phyloP scores from a whole-genome alignment of 1,140 invertebrate species.

The Cyrtorhinus lividipennis region DNA sequence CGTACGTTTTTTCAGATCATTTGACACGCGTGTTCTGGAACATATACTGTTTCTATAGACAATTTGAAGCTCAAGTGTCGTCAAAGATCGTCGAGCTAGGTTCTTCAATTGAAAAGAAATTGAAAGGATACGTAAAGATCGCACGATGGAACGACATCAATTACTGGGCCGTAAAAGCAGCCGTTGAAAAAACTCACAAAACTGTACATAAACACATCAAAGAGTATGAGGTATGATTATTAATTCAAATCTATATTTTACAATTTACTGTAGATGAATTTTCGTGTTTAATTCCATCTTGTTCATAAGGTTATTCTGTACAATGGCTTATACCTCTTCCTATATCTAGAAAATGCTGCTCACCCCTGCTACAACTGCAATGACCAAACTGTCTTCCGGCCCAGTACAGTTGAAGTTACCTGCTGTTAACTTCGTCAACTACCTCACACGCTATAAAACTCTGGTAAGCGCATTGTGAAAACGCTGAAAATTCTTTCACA shows the following conservation, averaged over 20 bases:
- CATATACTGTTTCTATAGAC: constrained; percentile 67
- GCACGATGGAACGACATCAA: constrained; percentile 85
- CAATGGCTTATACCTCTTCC: too few relatives aligned
- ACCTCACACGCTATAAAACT: not conserved
- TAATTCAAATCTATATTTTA: too few relatives aligned
- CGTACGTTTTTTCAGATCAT: too few relatives aligned
- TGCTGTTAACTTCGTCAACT: not conserved
- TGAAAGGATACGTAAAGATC: constrained; percentile 89
- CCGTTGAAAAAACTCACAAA: constrained; percentile 73
- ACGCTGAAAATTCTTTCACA: too few relatives aligned
- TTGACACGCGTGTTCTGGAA: constrained; percentile 72
- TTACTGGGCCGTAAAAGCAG: constrained; percentile 83
- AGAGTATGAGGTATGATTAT: constrained; percentile 53
- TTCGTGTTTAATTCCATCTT: too few relatives aligned
- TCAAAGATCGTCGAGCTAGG: constrained; percentile 48
- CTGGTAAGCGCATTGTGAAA: too few relatives aligned
- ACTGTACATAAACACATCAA: constrained; percentile 74
- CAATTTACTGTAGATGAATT: too few relatives aligned
- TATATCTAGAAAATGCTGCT: constrained; percentile 35
- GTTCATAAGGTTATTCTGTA: too few relatives aligned
- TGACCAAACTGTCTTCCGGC: constrained; percentile 19
- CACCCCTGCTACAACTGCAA: constrained; percentile 33
- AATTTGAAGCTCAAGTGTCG: constrained; percentile 52
- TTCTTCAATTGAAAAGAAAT: constrained; percentile 73
- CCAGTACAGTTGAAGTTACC: not conserved